Conservation (phyloP, 2,113 vertebrate species). For the Phrynosoma blainvillii region DNA sequence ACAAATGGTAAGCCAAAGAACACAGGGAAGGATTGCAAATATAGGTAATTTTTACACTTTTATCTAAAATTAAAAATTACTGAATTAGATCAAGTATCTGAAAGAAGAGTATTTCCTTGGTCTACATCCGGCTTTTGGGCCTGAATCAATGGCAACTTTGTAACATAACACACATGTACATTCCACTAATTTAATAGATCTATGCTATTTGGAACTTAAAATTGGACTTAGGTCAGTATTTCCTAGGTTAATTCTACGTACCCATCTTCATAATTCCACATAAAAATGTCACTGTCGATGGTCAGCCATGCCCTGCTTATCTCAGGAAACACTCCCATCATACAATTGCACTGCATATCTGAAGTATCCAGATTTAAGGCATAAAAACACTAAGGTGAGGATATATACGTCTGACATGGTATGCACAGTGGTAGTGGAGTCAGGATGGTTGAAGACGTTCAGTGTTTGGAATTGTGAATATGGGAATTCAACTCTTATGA, state of each 20-base stretch:
- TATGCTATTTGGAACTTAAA: too few relatives aligned
- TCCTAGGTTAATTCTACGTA: constrained; percentile 63
- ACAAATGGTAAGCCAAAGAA: too few relatives aligned
- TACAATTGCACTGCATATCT: constrained; percentile 99
- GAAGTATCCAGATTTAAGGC: constrained; percentile 75
- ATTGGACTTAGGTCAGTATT: too few relatives aligned
- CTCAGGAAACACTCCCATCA: constrained; percentile 99
- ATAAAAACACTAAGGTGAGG: neutral
- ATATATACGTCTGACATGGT: neutral
- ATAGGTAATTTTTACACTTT: too few relatives aligned
- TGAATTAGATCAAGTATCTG: too few relatives aligned
- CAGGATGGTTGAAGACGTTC: neutral
- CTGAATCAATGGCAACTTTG: too few relatives aligned
- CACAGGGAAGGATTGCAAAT: too few relatives aligned
- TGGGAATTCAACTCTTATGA: neutral
- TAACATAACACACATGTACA: too few relatives aligned
- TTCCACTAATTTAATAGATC: too few relatives aligned
- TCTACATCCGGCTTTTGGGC: too few relatives aligned
- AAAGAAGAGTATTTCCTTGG: too few relatives aligned
- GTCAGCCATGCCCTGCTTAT: constrained; percentile 96
- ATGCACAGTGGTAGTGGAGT: neutral
- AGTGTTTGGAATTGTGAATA: neutral
- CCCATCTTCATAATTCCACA: constrained; percentile 99
- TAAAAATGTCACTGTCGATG: constrained; percentile 97
- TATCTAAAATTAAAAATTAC: too few relatives aligned